Evolutionary conservation across 2,113 vertebrate genomes (phyloP).

Genomic region (Chaetorhynchus papuensis): DNA sequence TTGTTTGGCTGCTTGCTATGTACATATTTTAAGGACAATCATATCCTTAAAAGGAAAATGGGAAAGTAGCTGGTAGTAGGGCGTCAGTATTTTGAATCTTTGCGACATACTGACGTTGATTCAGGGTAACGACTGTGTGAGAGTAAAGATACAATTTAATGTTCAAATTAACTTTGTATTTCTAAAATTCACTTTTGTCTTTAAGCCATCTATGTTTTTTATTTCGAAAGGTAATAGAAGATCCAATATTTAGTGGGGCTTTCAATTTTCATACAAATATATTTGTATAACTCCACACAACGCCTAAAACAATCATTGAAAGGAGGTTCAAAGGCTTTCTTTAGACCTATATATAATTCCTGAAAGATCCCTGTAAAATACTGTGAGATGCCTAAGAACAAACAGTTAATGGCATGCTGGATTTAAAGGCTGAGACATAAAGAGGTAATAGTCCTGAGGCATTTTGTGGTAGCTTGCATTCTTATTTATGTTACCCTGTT

Average conservation of each 20-base stretch:
- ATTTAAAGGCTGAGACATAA: slow-evolving; percentile 36
- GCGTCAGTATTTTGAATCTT: background rate
- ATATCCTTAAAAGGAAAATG: slow-evolving; percentile 47
- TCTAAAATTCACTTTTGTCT: background rate
- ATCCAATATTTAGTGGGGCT: slow-evolving; percentile 6
- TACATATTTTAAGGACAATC: slow-evolving; percentile 66
- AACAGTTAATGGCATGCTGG: background rate
- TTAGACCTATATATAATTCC: background rate
- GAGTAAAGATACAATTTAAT: background rate
- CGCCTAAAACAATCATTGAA: slow-evolving; percentile 17
- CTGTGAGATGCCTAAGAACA: background rate
- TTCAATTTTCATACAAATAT: slow-evolving; percentile 36
- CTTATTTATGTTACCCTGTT: slow-evolving; percentile 11
- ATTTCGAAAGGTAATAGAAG: background rate
- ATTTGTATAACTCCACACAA: slow-evolving; percentile 41
- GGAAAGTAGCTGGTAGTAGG: background rate
- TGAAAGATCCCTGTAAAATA: slow-evolving; percentile 11
- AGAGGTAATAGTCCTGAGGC: slow-evolving; percentile 12
- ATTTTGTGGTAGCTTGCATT: slow-evolving; percentile 34
- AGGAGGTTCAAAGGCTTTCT: slow-evolving; percentile 25
- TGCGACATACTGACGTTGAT: background rate
- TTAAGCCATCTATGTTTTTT: slow-evolving; percentile 23
- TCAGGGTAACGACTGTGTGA: slow-evolving; percentile 34
- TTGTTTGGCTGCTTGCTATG: slow-evolving; percentile 26
- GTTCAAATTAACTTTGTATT: slow-evolving; percentile 20